Evolutionary conservation across 2,113 vertebrate species (phyloP), one percentile per base, ranked within the genome.

Genomic region (Sprattus sprattus): DNA sequence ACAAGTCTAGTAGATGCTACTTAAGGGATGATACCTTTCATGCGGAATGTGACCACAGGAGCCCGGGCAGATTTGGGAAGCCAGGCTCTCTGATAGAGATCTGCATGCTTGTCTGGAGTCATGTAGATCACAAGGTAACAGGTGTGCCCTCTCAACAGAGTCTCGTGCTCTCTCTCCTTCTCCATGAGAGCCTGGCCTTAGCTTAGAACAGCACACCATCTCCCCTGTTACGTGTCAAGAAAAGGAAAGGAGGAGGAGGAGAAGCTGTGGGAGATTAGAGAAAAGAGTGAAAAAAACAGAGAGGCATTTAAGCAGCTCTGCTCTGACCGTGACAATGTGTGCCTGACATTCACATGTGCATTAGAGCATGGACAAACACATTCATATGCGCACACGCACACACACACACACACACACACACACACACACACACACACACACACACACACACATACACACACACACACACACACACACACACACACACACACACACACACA

Each of bases 221-320:
- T 71, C 25, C 64, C 9, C 64, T 13, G n/a, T 71, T 28, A 71
- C 2, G 11, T 25, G 7, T 25, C 25, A 32, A 28, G 15, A 9
- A 71, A 28, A 28, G 22, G 64, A 28, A 82, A 82, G 80, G 50
- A 81, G 64, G 25, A 71, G 25, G n/a, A 71, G 64, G n/a, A 71
- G 64, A 8, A 64, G 57, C 20, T 16, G 45, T 11, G 50, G 54
- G 71, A 32, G 15, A 84, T 44, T n/a, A 20, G 25, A 45, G 52
- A 28, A 28, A 13, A 32, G 10, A 32, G 64, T 25, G 9, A 15
- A 71, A 7, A 7, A 71, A 71, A 71, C 10, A 13, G 28, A 46
- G 78, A 71, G 84, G 57, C 57, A 75, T 64, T 71, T 71, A 71
- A 28, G 25, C n/a, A 71, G 64, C 64, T 28, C 10, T 71, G 64